Percentiles rank a stretch among this genome's conserved stretches.
Conservation (phyloP, 2,888 invertebrate species). For the Drosophila testacea region DNA sequence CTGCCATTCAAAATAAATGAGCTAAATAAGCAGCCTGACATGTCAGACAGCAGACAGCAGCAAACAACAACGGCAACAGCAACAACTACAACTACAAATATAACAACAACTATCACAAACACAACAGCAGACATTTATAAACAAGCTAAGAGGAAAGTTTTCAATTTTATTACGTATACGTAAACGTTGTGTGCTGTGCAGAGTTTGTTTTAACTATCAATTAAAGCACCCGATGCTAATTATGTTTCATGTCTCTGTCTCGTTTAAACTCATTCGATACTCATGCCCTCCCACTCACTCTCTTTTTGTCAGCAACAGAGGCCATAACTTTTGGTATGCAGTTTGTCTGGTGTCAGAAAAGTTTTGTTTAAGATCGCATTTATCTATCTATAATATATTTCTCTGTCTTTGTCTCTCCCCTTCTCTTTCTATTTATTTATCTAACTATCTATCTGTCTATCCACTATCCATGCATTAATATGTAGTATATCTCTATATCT, state of each 20-base stretch:
- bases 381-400: background rate
- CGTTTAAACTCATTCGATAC: slow-evolving; percentile 5
- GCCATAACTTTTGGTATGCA: slow-evolving; percentile 43
- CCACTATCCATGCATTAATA: slow-evolving; percentile 6
- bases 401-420: background rate
- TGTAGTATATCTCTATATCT: slow-evolving; percentile 28
- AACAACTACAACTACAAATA: slow-evolving; percentile 25
- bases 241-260: slow-evolving; percentile 62
- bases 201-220: slow-evolving; percentile 75
- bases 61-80: background rate
- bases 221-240: slow-evolving; percentile 75
- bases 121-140: slow-evolving; percentile 63
- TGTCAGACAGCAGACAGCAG: slow-evolving; percentile 47
- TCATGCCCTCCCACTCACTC: background rate
- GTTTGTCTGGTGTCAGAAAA: slow-evolving; percentile 41
- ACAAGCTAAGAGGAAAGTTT: slow-evolving; percentile 74
- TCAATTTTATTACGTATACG: slow-evolving; percentile 15
- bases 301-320: slow-evolving; percentile 32
- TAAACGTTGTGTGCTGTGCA: slow-evolving; percentile 24
- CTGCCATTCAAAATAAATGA: slow-evolving; percentile 82
- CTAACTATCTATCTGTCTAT: background rate
- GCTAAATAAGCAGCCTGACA: slow-evolving; percentile 77
- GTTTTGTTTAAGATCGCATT: slow-evolving; percentile 19
- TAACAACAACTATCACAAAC: slow-evolving; percentile 4
- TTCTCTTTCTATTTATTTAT: background rate